A percentile compares a stretch with the other conserved stretches of the same genome.
These are phyloP conservation scores for Oncorhynchus clarkii DNA, from an alignment of 2,113 vertebrate species.

Conservation along the genomic window DNA sequence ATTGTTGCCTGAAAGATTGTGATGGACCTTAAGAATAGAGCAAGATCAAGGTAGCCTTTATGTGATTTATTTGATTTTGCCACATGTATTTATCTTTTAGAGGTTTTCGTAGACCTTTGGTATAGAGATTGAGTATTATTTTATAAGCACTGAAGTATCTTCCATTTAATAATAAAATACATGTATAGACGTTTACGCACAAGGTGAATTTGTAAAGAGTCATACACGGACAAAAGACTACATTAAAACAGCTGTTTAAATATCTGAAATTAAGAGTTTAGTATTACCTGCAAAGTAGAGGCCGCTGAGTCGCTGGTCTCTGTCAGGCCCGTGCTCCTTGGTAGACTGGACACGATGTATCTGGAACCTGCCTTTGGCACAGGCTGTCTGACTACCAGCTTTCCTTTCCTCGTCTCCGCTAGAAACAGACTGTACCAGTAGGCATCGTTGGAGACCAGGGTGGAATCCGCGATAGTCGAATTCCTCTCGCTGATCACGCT, in stretches of 20 bases:
- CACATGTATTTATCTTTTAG: too few species aligned
- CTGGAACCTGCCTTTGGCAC: constrained; percentile 47
- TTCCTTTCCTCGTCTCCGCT: constrained; percentile 45
- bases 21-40: too few species aligned
- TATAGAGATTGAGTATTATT: too few species aligned
- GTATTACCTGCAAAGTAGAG: constrained; percentile 28
- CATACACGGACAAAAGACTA: background rate
- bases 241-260: background rate
- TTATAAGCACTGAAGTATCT: too few species aligned
- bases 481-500: constrained; percentile 52
- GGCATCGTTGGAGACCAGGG: constrained; percentile 52
- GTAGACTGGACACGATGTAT: constrained; percentile 43
- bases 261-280: background rate
- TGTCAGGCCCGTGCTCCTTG: constrained; percentile 15
- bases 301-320: constrained; percentile 19
- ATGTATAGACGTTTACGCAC: background rate
- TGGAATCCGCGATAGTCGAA: constrained; percentile 46
- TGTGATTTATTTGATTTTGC: too few species aligned
- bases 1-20: too few species aligned
- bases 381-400: constrained; percentile 49
- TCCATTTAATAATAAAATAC: background rate
- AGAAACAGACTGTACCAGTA: constrained; percentile 58
- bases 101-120: too few species aligned
- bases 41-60: too few species aligned
- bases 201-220: background rate